Conservation (phyloP, 92 coral and sea anemone species). For the Blastomussa wellsi region DNA sequence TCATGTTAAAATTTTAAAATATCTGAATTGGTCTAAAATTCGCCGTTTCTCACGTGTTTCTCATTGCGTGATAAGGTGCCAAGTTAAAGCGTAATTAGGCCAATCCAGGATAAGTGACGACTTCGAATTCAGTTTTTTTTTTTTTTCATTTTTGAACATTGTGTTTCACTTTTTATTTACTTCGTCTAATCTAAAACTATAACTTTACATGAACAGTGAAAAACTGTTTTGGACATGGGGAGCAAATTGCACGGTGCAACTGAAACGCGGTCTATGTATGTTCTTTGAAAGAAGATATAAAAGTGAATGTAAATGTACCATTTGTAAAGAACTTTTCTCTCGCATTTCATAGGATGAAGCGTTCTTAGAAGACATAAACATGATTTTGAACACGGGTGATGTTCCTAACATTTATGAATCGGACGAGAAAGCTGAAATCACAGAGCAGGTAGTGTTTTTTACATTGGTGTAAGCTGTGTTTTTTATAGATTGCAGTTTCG, state of each 20-base stretch:
- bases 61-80: no score
- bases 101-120: no score
- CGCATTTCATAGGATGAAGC: conserved; percentile 78
- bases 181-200: no score
- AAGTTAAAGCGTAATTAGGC: no score
- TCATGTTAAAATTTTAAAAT: no score
- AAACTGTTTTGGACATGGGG: neutral
- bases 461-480: neutral
- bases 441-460: conserved; percentile 62
- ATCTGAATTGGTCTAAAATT: no score
- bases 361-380: conserved; percentile 93
- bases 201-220: no score
- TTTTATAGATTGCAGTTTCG: neutral
- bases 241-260: neutral
- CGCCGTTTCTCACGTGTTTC: no score
- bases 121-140: no score
- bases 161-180: no score
- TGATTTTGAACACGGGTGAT: conserved; percentile 97
- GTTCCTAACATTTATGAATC: conserved; percentile 92
- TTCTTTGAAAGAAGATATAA: neutral
- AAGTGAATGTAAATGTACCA: neutral
- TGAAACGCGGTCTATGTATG: neutral
- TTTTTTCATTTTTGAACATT: no score
- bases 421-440: conserved; percentile 95
- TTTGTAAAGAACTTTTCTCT: neutral